These are phyloP conservation scores for Clarias batrachus DNA, from an alignment of 2,113 vertebrate species.

Conservation along the genomic window DNA sequence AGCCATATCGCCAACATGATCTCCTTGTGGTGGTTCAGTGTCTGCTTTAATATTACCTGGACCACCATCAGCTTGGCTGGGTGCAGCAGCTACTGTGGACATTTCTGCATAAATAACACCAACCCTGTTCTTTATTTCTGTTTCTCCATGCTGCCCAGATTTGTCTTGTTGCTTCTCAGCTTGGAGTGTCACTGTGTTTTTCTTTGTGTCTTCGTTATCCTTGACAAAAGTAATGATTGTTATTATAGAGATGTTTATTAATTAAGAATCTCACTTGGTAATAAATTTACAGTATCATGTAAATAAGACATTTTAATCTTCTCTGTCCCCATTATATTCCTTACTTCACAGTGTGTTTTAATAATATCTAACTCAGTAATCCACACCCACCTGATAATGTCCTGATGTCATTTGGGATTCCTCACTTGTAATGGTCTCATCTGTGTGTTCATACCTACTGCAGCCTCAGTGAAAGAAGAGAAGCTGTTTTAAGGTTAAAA, in stretches of 20 bases:
- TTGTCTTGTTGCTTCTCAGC: not conserved
- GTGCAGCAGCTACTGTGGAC: not conserved
- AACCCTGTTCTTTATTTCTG: not conserved
- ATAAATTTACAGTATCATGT: not conserved
- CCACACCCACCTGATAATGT: not conserved
- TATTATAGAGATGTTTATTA: not conserved
- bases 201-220: not conserved
- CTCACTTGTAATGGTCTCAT: not conserved
- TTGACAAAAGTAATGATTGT: not conserved
- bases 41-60: not conserved
- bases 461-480: not conserved
- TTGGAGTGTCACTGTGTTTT: not conserved
- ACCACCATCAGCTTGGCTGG: not conserved
- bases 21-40: not conserved
- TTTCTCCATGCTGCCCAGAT: not conserved
- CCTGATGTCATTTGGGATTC: not conserved
- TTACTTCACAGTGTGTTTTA: not conserved
- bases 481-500: not conserved
- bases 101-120: not conserved
- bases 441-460: not conserved
- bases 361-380: not conserved
- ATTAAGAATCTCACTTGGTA: not conserved
- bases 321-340: not conserved
- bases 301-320: too few relatives aligned
- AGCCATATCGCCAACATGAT: not conserved